A percentile compares a stretch with the other conserved stretches of the same genome.
These are phyloP conservation scores for Tortrix viridana DNA, from an alignment of 2,888 invertebrate species.

Conservation along the genomic window DNA sequence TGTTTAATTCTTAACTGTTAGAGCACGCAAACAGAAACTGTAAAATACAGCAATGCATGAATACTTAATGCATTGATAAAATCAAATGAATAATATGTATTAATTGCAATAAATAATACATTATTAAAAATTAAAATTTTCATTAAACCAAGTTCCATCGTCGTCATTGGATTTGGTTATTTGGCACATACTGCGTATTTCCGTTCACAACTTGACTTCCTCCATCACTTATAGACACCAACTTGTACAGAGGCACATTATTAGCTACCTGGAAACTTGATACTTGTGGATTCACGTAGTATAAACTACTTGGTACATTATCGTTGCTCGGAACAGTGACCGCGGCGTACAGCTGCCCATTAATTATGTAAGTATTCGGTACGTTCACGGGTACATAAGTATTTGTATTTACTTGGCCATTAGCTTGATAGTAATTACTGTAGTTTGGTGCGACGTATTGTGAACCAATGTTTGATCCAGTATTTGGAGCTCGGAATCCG, in stretches of 20 bases:
- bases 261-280: slow-evolving; percentile 14
- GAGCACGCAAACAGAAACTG: too few relatives aligned
- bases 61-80: too few relatives aligned
- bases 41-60: too few relatives aligned
- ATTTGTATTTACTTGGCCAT: slow-evolving; percentile 1
- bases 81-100: too few relatives aligned
- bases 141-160: too few relatives aligned
- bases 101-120: too few relatives aligned
- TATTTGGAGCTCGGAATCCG: neutral
- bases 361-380: slow-evolving; percentile 26
- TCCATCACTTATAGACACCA: slow-evolving; percentile 5
- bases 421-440: slow-evolving; percentile 4
- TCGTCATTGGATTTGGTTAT: neutral
- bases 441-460: slow-evolving; percentile 5
- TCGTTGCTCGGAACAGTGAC: slow-evolving; percentile 18
- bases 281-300: slow-evolving; percentile 16
- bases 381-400: slow-evolving; percentile 18
- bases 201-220: neutral
- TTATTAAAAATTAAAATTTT: too few relatives aligned
- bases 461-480: neutral
- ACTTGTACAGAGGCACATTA: slow-evolving; percentile 17
- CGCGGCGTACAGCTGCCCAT: slow-evolving; percentile 25
- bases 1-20: too few relatives aligned
- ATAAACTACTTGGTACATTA: slow-evolving; percentile 18
- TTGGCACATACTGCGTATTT: slow-evolving; percentile 1